Evolutionary conservation across 2,888 invertebrate species (phyloP), one percentile per base, ranked within the genome.

Genomic region (Mesochorus sp.): DNA sequence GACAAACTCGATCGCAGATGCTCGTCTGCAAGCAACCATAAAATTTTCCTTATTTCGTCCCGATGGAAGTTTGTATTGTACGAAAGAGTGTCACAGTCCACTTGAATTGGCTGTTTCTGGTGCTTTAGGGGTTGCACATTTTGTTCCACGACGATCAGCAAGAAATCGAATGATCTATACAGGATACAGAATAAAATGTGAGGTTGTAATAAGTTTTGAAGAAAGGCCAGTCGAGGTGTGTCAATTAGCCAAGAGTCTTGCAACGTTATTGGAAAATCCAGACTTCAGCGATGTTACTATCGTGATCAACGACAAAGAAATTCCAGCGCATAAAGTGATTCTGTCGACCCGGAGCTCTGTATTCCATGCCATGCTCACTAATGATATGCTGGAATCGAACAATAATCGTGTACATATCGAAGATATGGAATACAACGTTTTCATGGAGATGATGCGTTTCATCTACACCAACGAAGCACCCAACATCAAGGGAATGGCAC

Each of bases 401-500:
- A 8, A 31, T 1, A 49, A 64, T 64, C 31, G 34, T 8, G 28
- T 49, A 1, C n/a, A 47, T 3, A 49, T 64, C 0, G 19, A 0
- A 2, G 64, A 64, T 4, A 31, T 37, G 10, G 64, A 42, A 2
- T 19, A 21, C 0, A 34, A 64, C 10, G 49, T 47, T 28, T 1
- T 64, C 19, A 8, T 8, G 19, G 34, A 42, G 14, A 17, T 64
- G 17, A 49, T 64, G 28, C n/a, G 49, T 12, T 64, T 34, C 34
- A 49, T 64, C 17, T 64, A 64, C 21, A 64, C 64, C 3, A 21
- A 34, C 17, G 19, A 44, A 31, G 64, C 44, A 1, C 3, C 97
- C 66, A 98, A 98, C 91, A 94, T 99, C 85, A 98, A 98, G 92
- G 98, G 98, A 92, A 98, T 99, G 98, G 98, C 99, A 39, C 99